A percentile compares a stretch with the other conserved stretches of the same genome.
Conservation (phyloP, 2,113 vertebrate species). For the Ciconia maguari region DNA sequence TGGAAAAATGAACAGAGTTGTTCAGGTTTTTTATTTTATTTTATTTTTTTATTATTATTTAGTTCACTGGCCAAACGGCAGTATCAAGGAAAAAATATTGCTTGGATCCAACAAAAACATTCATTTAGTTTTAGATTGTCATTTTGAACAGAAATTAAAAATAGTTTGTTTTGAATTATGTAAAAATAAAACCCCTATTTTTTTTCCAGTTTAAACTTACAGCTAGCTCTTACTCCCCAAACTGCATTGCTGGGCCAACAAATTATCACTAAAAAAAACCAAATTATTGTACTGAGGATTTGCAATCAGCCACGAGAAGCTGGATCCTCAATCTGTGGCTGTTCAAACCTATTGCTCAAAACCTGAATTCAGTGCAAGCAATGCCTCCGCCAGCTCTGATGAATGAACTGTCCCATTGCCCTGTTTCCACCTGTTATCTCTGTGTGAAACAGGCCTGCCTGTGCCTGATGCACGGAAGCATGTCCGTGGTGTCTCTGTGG, state of each 20-base stretch:
- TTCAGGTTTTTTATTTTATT: neutral
- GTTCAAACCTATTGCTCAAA: neutral
- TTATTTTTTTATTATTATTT: neutral
- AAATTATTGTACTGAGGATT: neutral
- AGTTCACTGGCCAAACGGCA: neutral
- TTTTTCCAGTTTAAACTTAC: neutral
- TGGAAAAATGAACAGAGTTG: neutral
- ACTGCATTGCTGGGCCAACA: neutral
- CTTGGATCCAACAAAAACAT: conserved; percentile 25
- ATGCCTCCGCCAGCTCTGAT: neutral
- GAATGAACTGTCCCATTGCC: too few relatives aligned
- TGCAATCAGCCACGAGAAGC: neutral
- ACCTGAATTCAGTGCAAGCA: neutral
- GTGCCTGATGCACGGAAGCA: neutral
- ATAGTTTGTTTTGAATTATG: neutral
- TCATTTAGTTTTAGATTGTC: neutral
- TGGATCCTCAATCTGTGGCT: neutral
- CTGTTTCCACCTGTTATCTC: neutral
- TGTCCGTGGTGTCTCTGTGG: fast-evolving
- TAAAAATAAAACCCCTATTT: neutral
- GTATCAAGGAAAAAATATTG: neutral
- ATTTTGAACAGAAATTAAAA: neutral
- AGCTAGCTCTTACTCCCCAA: neutral
- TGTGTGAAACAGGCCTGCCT: neutral
- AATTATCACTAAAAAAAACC: neutral